phyloP scores from a whole-genome alignment of 2,113 vertebrate species.

The Martes martes region DNA sequence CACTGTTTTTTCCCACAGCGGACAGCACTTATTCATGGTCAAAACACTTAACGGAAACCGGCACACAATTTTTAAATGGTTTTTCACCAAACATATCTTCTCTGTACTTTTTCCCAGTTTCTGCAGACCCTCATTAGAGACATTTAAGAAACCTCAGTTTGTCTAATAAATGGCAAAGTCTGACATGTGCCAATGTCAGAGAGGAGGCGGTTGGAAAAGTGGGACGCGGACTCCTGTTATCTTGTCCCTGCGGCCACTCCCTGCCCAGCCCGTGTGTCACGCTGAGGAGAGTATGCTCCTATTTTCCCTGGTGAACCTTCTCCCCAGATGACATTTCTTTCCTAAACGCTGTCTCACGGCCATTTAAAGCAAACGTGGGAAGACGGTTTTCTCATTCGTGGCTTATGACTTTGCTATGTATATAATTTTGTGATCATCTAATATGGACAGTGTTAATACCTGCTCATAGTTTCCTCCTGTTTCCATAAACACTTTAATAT shows the following conservation, averaged over 20 bases:
- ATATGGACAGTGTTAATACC: slow-evolving; percentile 24
- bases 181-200: too few species aligned
- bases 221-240: fast-evolving
- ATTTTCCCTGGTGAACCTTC: background rate
- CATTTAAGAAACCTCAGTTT: background rate
- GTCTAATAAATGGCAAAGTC: background rate
- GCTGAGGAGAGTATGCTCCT: background rate
- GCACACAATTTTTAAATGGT: background rate
- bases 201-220: background rate
- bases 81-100: background rate
- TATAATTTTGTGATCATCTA: slow-evolving; percentile 66
- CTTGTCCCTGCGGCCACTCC: fast-evolving
- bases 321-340: background rate
- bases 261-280: fast-evolving
- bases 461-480: background rate
- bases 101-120: background rate
- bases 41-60: background rate
- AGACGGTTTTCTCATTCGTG: background rate
- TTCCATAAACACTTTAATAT: slow-evolving; percentile 50
- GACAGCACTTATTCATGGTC: background rate
- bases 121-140: background rate
- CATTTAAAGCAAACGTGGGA: background rate
- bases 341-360: background rate
- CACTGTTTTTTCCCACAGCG: fast-evolving
- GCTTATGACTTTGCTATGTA: background rate